Percentiles rank a stretch among this genome's conserved stretches.
These are phyloP conservation scores for Chloroceryle inda DNA, from an alignment of 2,797 vertebrate species.

Conservation along the genomic window DNA sequence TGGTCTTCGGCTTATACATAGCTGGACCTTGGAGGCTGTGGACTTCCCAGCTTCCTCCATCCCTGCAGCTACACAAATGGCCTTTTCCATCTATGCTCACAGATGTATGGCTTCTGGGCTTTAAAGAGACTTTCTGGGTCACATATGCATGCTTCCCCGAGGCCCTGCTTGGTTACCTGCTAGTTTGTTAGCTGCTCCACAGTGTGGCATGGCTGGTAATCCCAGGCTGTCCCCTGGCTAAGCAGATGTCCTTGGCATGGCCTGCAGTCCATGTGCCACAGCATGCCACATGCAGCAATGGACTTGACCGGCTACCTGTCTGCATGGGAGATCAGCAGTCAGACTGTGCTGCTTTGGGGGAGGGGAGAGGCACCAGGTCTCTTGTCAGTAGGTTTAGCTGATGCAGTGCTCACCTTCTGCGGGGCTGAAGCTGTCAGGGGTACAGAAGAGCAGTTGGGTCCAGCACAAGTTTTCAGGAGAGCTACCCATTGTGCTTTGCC, in stretches of 20 bases:
- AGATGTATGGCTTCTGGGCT: not conserved
- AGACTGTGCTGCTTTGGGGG: not conserved
- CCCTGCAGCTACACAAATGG: not conserved
- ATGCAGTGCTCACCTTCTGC: not conserved
- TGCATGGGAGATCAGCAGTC: not conserved
- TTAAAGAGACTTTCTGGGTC: constrained; percentile 20
- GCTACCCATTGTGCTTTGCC: not conserved
- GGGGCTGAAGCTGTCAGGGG: not conserved
- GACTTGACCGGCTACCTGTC: accelerated
- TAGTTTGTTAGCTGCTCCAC: not conserved
- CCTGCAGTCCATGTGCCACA: not conserved
- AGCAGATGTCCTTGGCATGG: not conserved
- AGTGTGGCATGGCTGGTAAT: accelerated
- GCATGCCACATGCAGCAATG: accelerated
- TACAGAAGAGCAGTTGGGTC: accelerated
- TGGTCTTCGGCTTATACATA: not conserved
- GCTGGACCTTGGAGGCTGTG: not conserved
- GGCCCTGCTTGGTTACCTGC: not conserved
- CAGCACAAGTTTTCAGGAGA: accelerated
- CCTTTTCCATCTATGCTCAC: not conserved
- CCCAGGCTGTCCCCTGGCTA: not conserved
- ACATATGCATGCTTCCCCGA: not conserved
- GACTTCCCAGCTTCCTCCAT: not conserved
- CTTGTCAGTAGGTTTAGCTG: not conserved
- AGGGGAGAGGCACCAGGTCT: accelerated